Base-by-base conservation (phyloP, 1,140 invertebrate genomes). In the Aphelinus certus region DNA sequence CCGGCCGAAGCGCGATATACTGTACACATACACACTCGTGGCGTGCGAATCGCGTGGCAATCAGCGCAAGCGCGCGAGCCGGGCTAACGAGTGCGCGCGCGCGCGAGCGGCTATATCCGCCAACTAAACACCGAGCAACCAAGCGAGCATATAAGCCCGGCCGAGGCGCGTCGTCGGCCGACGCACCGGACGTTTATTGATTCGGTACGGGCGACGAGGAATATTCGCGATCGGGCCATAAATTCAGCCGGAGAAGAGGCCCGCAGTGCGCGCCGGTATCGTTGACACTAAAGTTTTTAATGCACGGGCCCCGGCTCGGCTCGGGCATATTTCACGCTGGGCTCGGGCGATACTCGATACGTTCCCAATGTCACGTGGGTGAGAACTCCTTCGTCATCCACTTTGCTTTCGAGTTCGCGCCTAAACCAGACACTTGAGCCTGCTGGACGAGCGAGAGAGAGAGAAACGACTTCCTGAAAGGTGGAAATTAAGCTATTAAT, bases 401-500 rank as follows among this genome's bases (percentile, higher is more conserved):
- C 73, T 75, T 68, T 64, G 49, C 76, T 61, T 77, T 77, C 78
- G 75, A 73, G 78, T 79, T 82, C 76, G 78, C 76, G 76, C 62
- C 76, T 58, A 75, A 67, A n/a, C 48, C 10, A 26, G 53, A 51
- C 26, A 55, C 46, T 10, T 9, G 42, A 43, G 43, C n/a, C 42
- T 9, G 61, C 42, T 2, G 55, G 55, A 7, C 42, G 10, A 53
- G 66, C 42, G 51, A 49, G 26, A 26, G 51, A 43, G 55, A 46
- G 61, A 71, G 61, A 9, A 67, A 58, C 66, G 55, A 58, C 81
- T 85, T 84, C 80, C 82, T 84, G 83, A 84, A 83, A 83, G 83
- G 79, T 84, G 79, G 79, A 85, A 85, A 85, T 85, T 84, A 82
- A 85, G 82, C 83, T 85, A 85, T 85, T 84, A 83, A 84, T 85